phyloP scores from a whole-genome alignment of 2,797 vertebrate species.

The Oreortyx pictus region DNA sequence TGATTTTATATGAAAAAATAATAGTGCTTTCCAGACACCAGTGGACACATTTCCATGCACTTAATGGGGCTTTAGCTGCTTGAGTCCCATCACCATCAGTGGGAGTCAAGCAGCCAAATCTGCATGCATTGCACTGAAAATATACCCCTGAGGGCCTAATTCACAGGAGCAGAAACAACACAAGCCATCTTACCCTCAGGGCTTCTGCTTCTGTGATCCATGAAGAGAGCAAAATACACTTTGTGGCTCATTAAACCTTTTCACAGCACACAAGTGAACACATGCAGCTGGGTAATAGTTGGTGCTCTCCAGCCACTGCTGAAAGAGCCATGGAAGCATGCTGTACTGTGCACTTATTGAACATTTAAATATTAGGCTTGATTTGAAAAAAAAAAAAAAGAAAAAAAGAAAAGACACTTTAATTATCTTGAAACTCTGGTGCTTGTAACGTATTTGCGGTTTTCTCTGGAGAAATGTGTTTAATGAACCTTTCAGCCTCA shows the following conservation, averaged over 20 bases:
- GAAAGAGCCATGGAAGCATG: neutral
- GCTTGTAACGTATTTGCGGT: neutral
- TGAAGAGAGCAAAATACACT: conserved; percentile 41
- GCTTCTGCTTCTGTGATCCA: neutral
- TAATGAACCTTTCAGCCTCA: neutral
- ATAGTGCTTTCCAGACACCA: neutral
- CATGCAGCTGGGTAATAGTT: neutral
- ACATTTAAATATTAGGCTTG: neutral
- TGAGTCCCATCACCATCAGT: neutral
- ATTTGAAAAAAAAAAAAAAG: neutral
- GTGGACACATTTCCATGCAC: neutral
- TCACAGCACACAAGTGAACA: neutral
- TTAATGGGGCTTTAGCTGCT: neutral
- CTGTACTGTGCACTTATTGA: fast-evolving
- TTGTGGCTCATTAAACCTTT: conserved; percentile 46
- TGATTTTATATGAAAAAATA: neutral
- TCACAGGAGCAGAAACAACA: conserved; percentile 41
- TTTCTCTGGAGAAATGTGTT: conserved; percentile 33
- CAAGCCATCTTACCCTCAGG: neutral
- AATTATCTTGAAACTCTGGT: neutral
- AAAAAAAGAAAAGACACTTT: neutral
- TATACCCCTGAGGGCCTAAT: neutral
- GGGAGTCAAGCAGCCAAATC: conserved; percentile 15
- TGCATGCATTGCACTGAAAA: neutral
- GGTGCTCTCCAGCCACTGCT: neutral